Base-by-base conservation (phyloP, 2,113 vertebrate genomes). In the Rhynchopsitta pachyrhyncha region DNA sequence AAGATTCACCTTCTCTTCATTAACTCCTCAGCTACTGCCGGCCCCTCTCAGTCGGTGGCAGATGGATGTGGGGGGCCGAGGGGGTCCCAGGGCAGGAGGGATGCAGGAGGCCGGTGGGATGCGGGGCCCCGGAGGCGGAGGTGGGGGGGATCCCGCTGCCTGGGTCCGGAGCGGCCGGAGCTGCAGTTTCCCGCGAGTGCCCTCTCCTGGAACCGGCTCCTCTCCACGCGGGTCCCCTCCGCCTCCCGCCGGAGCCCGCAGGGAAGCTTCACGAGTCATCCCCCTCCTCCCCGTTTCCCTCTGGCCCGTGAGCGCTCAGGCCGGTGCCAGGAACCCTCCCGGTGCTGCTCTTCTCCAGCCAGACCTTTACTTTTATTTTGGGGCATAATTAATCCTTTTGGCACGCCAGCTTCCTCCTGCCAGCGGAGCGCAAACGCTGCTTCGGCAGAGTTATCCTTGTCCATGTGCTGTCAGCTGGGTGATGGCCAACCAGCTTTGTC, bases 121-220 rank as follows among this genome's bases (percentile, higher is more conserved):
- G 64, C 16, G 3, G 60, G 31, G 16, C 70, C 17, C 12, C 50
- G 16, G 44, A 10, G 29, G 13, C 4, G 12, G 24, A 5, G 4
- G 19, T n/a, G 13, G 4, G 10, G 57, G 77, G 74, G 49, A 17
- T 35, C 9, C 82, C 44, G 17, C 62, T 31, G 63, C 10, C 85
- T 44, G 74, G 42, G 78, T 24, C 79, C 47, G 42, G 86, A 74
- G 74, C 52, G 23, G 35, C 50, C 14, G 90, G 44, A 82, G 92
- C 93, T 95, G 96, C 84, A 16, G 88, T 93, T 98, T 96, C 85
- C 95, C 95, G 31, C 94, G 69, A 94, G 88, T 97, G 97, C 97
- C 94, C 98, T 97, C 97, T 97, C 93, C 97, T 97, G 97, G 96
- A 84, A 77, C 82, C 46, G 71, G 59, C 66, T 78, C 57, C 91